These are phyloP conservation scores for Actenoides hombroni DNA, from an alignment of 2,113 vertebrate genomes.

Conservation along the genomic window DNA sequence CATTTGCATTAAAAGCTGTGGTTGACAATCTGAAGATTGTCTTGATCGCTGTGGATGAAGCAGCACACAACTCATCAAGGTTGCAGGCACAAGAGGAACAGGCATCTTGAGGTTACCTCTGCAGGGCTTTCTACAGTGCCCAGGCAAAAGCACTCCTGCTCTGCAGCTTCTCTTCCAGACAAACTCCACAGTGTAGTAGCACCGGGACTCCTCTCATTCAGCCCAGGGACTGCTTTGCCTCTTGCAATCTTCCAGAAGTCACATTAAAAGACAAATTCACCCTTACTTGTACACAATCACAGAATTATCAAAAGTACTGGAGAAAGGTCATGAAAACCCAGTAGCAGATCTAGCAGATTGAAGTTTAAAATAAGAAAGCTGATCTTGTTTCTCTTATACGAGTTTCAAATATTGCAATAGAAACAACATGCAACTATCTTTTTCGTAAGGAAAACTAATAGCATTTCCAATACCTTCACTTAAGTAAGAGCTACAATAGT, in stretches of 20 bases:
- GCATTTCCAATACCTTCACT: not conserved
- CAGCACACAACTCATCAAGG: not conserved
- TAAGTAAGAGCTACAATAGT: not conserved
- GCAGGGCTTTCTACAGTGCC: not conserved
- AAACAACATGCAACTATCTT: not conserved
- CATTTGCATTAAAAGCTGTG: not conserved
- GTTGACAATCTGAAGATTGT: not conserved
- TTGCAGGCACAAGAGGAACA: not conserved
- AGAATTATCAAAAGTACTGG: not conserved
- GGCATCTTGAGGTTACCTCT: not conserved
- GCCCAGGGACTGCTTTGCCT: not conserved
- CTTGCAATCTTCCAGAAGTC: not conserved
- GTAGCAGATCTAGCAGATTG: not conserved
- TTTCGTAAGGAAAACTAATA: not conserved
- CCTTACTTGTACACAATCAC: not conserved
- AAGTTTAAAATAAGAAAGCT: not conserved
- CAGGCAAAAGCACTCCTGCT: not conserved
- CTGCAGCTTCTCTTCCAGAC: not conserved
- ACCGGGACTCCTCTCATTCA: not conserved
- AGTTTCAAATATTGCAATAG: not conserved
- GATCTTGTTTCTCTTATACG: not conserved
- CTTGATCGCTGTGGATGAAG: not conserved
- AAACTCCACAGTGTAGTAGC: not conserved
- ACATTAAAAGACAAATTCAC: not conserved
- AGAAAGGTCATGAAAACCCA: not conserved